Evolutionary conservation across 2,797 vertebrate species (phyloP).

Genomic region (Carduelis carduelis): DNA sequence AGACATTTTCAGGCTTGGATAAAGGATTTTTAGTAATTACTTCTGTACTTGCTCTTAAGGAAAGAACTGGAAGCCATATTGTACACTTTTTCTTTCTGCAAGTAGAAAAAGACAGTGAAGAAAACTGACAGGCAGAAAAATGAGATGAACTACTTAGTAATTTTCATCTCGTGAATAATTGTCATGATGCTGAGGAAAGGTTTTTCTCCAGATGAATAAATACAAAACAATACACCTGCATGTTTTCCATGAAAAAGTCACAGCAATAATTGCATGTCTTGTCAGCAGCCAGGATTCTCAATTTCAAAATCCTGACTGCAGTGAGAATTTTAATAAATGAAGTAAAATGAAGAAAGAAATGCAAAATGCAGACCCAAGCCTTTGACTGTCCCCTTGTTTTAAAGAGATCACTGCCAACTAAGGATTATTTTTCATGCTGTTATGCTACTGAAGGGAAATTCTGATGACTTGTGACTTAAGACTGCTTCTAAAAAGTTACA

Average conservation of each 20-base stretch:
- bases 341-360: neutral
- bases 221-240: neutral
- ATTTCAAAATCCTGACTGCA: neutral
- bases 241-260: neutral
- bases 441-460: neutral
- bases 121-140: slow-evolving; percentile 19
- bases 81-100: neutral
- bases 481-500: neutral
- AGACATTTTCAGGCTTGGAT: neutral
- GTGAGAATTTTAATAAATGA: neutral
- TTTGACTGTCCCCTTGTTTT: neutral
- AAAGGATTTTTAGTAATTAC: neutral
- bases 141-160: neutral
- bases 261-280: neutral
- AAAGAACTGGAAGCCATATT: neutral
- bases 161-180: slow-evolving; percentile 18
- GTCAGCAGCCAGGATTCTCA: neutral
- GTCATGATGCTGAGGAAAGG: neutral
- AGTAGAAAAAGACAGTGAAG: neutral
- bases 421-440: neutral
- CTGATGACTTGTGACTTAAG: neutral
- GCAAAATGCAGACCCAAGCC: neutral
- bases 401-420: neutral
- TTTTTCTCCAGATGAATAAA: slow-evolving; percentile 18
- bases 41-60: neutral